A percentile compares a stretch with the other conserved stretches of the same genome.
Evolutionary conservation across 2,888 invertebrate genomes (phyloP).

Genomic region (Macrosoma leucophasiata): DNA sequence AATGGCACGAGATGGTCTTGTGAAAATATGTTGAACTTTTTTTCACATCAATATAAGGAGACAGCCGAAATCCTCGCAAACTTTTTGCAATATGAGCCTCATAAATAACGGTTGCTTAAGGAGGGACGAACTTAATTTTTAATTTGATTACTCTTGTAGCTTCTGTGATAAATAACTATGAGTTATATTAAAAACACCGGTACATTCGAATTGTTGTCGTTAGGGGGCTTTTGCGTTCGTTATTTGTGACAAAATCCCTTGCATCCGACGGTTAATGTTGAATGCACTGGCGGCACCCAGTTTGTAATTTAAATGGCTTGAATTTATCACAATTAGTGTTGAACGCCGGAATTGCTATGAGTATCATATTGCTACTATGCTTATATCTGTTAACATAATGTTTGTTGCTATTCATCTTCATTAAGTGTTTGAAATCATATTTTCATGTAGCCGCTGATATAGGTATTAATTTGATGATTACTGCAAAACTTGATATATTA

Average conservation of each 20-base stretch:
- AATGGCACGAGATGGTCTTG: constrained; percentile 29
- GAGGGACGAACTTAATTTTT: constrained; percentile 18
- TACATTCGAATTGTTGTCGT: constrained; percentile 13
- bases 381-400: no score
- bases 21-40: constrained; percentile 32
- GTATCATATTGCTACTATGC: no score
- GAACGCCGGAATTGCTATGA: no score
- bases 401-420: no score
- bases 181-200: constrained; percentile 11
- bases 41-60: constrained; percentile 11
- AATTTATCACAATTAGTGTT: constrained; percentile 31
- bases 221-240: constrained; percentile 27
- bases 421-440: no score
- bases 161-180: no score
- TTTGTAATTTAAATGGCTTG: constrained; percentile 36
- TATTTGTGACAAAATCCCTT: constrained; percentile 46
- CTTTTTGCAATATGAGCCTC: constrained; percentile 17
- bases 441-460: no score
- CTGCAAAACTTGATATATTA: no score
- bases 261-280: constrained; percentile 24
- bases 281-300: constrained; percentile 21
- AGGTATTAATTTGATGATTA: no score
- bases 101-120: constrained; percentile 16
- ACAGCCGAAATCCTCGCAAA: constrained; percentile 5
- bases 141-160: constrained; percentile 15